phyloP scores from a whole-genome alignment of 2,113 vertebrate genomes.

The Thalassoma bifasciatum region DNA sequence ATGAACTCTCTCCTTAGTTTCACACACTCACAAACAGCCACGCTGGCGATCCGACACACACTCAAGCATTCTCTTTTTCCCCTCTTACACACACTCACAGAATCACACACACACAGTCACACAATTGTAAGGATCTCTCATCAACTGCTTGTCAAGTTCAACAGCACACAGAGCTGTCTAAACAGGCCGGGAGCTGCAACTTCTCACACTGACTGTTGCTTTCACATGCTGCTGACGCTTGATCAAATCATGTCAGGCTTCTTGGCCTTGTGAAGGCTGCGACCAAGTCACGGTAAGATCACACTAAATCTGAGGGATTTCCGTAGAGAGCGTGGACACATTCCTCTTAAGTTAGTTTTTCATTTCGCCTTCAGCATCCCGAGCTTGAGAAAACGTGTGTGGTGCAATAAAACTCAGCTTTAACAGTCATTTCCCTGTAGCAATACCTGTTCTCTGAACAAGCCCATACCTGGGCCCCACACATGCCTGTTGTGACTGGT shows the following conservation, averaged over 20 bases:
- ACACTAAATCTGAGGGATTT: conserved; percentile 50
- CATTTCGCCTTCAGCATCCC: conserved; percentile 50
- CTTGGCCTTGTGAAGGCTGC: conserved; percentile 33
- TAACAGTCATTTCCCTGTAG: conserved; percentile 57
- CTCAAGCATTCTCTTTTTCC: conserved; percentile 50
- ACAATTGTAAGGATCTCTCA: conserved; percentile 56
- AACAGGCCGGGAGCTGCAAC: conserved; percentile 60
- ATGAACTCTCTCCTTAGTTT: conserved; percentile 70
- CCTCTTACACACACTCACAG: conserved; percentile 3
- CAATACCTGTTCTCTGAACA: conserved; percentile 61
- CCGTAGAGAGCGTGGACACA: conserved; percentile 35
- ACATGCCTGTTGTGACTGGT: conserved; percentile 72
- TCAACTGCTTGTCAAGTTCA: conserved; percentile 63
- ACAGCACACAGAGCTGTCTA: conserved; percentile 55
- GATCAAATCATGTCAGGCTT: conserved; percentile 58
- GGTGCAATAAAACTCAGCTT: conserved; percentile 61
- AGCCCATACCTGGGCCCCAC: conserved; percentile 67
- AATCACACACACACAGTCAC: conserved; percentile 24
- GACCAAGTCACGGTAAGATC: conserved; percentile 15
- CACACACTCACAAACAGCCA: conserved; percentile 70
- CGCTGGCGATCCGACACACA: conserved; percentile 56
- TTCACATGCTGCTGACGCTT: conserved; percentile 54
- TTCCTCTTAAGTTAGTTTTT: conserved; percentile 50
- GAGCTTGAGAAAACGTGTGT: conserved; percentile 44
- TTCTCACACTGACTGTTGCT: conserved; percentile 46